Evolutionary conservation across 2,888 invertebrate genomes (phyloP).

Genomic region (Aporophyla lueneburgensis): DNA sequence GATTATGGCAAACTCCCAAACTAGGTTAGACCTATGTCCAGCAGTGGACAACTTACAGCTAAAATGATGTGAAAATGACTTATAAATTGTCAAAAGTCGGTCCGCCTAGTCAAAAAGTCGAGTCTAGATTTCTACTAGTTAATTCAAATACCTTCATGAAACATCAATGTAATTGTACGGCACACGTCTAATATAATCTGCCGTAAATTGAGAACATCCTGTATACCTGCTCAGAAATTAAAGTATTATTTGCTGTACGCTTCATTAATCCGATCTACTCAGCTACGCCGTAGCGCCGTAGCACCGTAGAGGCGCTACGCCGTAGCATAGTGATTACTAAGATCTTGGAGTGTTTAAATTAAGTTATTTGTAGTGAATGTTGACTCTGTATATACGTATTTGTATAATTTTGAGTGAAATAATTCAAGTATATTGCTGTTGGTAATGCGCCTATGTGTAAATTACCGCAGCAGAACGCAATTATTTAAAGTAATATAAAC

Average conservation of each 20-base stretch:
- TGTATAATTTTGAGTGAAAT: neutral
- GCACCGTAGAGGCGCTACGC: constrained; percentile 54
- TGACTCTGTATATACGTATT: constrained; percentile 29
- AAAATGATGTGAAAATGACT: too few species aligned
- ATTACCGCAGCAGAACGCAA: neutral
- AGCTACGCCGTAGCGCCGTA: constrained; percentile 65
- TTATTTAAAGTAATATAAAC: too few species aligned
- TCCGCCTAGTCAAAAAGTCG: too few species aligned
- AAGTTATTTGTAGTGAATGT: constrained; percentile 44
- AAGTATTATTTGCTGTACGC: constrained; percentile 69
- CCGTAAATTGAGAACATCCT: constrained; percentile 40
- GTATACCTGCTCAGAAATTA: constrained; percentile 50
- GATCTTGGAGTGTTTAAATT: constrained; percentile 55
- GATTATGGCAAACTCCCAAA: too few species aligned
- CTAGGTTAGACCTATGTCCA: too few species aligned
- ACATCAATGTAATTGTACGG: constrained; percentile 6
- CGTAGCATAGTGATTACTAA: constrained; percentile 54
- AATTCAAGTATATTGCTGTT: neutral
- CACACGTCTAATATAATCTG: constrained; percentile 6
- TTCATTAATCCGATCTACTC: constrained; percentile 69
- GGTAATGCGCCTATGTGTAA: neutral
- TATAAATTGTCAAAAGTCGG: too few species aligned
- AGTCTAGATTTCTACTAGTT: neutral
- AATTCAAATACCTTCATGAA: neutral
- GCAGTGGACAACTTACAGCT: too few species aligned